These are phyloP conservation scores for Caenorhabditis elegans DNA, from an alignment of 1,140 invertebrate genomes.

Conservation along the genomic window WBcel235 BX284605.5:5593001-5593500, in stretches of 20 bases:
- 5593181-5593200: constrained; percentile 41
- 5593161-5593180: constrained; percentile 23
- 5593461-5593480: constrained; percentile 11
- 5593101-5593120: neutral
- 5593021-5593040: constrained; percentile 36
- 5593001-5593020: constrained; percentile 38
- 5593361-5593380: neutral
- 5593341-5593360: constrained; percentile 31
- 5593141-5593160: constrained; percentile 6
- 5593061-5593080: neutral
- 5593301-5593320: constrained; percentile 39
- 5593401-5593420: constrained; percentile 8
- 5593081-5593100: neutral
- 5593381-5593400: neutral
- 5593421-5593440: neutral
- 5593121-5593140: neutral
- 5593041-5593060: constrained; percentile 5
- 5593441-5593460: neutral
- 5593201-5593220: constrained; percentile 32
- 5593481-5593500: constrained; percentile 3
- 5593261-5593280: constrained; percentile 39
- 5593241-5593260: neutral
- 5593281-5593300: constrained; percentile 35
- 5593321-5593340: constrained; percentile 5
- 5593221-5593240: constrained; percentile 31